Conservation (phyloP, 2,113 vertebrate species). For the Pseudorectes ferrugineus region DNA sequence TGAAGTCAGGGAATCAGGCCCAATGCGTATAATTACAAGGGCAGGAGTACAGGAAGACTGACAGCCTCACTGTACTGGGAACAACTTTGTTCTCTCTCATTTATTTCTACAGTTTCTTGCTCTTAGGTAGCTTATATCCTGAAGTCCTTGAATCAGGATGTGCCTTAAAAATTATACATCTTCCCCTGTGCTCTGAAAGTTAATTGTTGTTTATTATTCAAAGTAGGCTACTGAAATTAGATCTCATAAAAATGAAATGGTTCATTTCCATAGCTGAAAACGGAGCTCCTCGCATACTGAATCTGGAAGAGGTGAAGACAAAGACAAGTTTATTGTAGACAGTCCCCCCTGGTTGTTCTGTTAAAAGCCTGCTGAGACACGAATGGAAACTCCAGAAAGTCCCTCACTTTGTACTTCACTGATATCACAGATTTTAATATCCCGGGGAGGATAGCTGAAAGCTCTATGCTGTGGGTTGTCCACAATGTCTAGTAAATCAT, state of each 20-base stretch:
- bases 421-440: not conserved
- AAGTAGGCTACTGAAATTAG: not conserved
- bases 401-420: not conserved
- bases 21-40: not conserved
- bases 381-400: not conserved
- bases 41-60: not conserved
- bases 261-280: slow-evolving; percentile 20
- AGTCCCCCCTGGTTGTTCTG: not conserved
- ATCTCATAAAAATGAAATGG: not conserved
- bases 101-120: not conserved
- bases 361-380: not conserved
- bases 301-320: not conserved
- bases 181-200: not conserved
- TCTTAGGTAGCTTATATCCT: not conserved
- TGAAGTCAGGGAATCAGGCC: not conserved
- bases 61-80: not conserved
- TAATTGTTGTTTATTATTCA: not conserved
- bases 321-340: not conserved
- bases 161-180: not conserved
- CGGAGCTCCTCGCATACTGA: not conserved
- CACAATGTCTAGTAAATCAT: not conserved
- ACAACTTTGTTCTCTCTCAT: not conserved
- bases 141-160: not conserved
- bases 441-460: not conserved
- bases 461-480: not conserved